Base-by-base conservation (phyloP, 2,113 vertebrate genomes). In the Xenus cinereus region DNA sequence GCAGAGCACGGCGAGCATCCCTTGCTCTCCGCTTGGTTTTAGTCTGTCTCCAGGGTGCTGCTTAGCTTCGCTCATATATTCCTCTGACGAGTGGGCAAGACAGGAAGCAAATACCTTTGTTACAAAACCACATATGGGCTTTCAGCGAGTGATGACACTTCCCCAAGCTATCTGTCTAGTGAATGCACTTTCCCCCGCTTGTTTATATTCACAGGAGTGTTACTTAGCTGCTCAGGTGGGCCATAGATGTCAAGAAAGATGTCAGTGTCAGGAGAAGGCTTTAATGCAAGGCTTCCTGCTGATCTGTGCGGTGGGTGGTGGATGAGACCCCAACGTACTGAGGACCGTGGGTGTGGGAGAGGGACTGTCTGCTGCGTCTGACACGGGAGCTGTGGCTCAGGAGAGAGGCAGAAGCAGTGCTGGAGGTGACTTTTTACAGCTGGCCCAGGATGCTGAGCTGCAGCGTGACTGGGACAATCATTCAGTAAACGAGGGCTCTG, bases 21-120 rank as follows among this genome's bases (percentile, higher is more conserved):
- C 67, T 82, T 71, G 37, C 59, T 78, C 71, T 84, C 30, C 0
- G 2, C 74, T 67, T 50, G 60, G 73, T 53, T 89, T 96, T 59
- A 79, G 62, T 82, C 45, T 78, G 92, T 92, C 95, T 92, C 96
- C 80, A 79, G 94, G 90, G 92, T 78, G 90, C 94, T 8, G 10
- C 91, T 92, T 76, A 72, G 80, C 48, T 48, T 62, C 3, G 13
- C 71, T 92, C 45, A 2, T 93, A 69, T 69, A 89, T 89, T 79
- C 91, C 37, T 73, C 54, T 87, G 91, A 93, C 1, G 35, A 73
- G 84, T 50, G 66, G 89, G 77, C 74, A 89, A 83, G 94, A 50
- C 71, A 95, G 95, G 89, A 96, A 95, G 77, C 57, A 92, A 92
- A 85, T 95, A 72, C 80, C 48, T 96, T 84, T 94, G 64, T 68